phyloP scores from a whole-genome alignment of 2,888 invertebrate species.

The Stenotaenia linearis region DNA sequence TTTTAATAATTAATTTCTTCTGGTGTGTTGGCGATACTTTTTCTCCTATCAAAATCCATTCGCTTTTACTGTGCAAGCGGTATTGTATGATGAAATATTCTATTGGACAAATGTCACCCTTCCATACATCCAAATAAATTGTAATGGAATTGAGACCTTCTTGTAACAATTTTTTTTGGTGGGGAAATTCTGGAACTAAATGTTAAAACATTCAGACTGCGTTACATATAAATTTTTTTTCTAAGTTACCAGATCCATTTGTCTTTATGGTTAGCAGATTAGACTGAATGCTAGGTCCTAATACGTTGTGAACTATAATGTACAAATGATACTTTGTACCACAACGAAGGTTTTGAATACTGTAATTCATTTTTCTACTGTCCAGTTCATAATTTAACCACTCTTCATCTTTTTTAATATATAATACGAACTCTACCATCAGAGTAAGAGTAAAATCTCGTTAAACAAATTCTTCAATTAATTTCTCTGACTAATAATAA shows the following conservation, averaged over 20 bases:
- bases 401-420: background rate
- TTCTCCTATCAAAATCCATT: constrained; percentile 92
- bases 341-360: background rate
- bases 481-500: background rate
- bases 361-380: background rate
- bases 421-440: background rate
- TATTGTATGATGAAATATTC: constrained; percentile 90
- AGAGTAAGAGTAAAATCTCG: background rate
- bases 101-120: constrained; percentile 92
- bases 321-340: background rate
- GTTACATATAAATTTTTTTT: too few relatives aligned
- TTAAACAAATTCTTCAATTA: background rate
- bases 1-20: constrained; percentile 75
- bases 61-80: constrained; percentile 50
- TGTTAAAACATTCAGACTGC: background rate
- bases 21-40: constrained; percentile 78
- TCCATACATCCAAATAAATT: constrained; percentile 86
- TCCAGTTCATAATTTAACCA: background rate
- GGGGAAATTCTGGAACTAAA: constrained; percentile 34
- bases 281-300: background rate
- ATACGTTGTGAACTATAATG: background rate
- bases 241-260: constrained; percentile 24
- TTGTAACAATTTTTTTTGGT: constrained; percentile 34
- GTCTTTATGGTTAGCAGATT: background rate
- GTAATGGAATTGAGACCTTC: constrained; percentile 60